Evolutionary conservation across 2,888 invertebrate genomes (phyloP).

Genomic region (Arrhopalites spinosus): DNA sequence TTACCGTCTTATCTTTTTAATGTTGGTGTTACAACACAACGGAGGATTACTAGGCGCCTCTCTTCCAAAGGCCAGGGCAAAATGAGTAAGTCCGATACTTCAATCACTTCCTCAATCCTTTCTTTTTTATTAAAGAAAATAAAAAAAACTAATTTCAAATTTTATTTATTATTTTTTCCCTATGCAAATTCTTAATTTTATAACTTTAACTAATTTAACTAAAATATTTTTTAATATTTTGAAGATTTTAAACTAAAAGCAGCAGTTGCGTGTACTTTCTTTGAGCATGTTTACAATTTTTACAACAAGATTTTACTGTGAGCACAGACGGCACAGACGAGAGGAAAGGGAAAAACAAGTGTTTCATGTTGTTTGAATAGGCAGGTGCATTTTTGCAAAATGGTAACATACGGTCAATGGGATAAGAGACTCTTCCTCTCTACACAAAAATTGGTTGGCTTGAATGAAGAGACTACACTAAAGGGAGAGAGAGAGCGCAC

Average conservation of each 20-base stretch:
- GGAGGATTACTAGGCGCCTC: neutral
- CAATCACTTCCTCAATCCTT: too few species aligned
- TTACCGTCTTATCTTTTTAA: neutral
- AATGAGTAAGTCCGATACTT: too few species aligned
- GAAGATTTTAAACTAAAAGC: too few species aligned
- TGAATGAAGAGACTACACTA: neutral
- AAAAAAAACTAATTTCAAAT: too few species aligned
- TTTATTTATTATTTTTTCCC: too few species aligned
- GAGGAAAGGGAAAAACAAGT: constrained; percentile 4
- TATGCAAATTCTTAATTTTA: too few species aligned
- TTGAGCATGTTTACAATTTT: too few species aligned
- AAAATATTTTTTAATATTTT: too few species aligned
- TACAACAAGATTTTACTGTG: neutral
- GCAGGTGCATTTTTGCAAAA: constrained; percentile 37
- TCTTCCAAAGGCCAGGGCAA: too few species aligned
- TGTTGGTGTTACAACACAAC: neutral
- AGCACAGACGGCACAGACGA: neutral
- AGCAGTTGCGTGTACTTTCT: too few species aligned
- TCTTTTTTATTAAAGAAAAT: too few species aligned
- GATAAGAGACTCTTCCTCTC: neutral
- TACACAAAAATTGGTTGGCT: neutral
- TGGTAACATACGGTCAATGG: constrained; percentile 21
- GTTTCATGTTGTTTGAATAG: constrained; percentile 33
- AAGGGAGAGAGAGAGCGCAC: neutral
- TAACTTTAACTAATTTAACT: too few species aligned